A percentile compares a stretch with the other conserved stretches of the same genome.
Conservation (phyloP, 1,140 invertebrate genomes). For the Aphaenogaster ashmeadi region DNA sequence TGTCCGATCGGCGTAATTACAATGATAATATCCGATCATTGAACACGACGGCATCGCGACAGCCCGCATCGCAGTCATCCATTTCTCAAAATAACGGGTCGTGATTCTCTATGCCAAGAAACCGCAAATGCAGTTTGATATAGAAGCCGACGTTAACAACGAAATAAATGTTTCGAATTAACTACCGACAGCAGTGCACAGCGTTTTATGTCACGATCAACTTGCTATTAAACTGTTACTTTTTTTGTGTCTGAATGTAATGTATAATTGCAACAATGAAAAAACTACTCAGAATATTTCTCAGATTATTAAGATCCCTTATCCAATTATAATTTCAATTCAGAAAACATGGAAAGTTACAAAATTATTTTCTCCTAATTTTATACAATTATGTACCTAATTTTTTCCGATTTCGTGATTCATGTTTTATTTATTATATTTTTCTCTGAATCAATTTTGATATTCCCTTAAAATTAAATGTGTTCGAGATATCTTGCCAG, state of each 20-base stretch:
- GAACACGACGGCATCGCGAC: conserved; percentile 11
- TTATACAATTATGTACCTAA: neutral
- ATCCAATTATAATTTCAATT: conserved; percentile 5
- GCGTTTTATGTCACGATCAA: neutral
- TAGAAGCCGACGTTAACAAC: conserved; percentile 7
- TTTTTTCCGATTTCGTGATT: neutral
- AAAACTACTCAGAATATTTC: neutral
- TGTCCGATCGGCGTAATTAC: conserved; percentile 51
- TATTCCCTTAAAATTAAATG: neutral
- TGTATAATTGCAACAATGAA: neutral
- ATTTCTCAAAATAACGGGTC: conserved; percentile 28
- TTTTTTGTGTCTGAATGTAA: neutral
- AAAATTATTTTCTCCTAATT: neutral
- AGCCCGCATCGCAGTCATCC: neutral
- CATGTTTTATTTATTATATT: neutral
- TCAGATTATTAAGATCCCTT: neutral
- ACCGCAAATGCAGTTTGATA: conserved; percentile 22
- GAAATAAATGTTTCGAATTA: conserved; percentile 10
- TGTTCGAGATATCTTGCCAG: neutral
- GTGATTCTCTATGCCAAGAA: conserved; percentile 8
- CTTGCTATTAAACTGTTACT: neutral
- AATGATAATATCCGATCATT: conserved; percentile 32
- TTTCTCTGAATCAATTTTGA: neutral
- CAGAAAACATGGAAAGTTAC: neutral
- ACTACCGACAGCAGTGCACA: neutral